Base-by-base conservation (phyloP, 2,797 vertebrate species). In the Catamblyrhynchus diadema region DNA sequence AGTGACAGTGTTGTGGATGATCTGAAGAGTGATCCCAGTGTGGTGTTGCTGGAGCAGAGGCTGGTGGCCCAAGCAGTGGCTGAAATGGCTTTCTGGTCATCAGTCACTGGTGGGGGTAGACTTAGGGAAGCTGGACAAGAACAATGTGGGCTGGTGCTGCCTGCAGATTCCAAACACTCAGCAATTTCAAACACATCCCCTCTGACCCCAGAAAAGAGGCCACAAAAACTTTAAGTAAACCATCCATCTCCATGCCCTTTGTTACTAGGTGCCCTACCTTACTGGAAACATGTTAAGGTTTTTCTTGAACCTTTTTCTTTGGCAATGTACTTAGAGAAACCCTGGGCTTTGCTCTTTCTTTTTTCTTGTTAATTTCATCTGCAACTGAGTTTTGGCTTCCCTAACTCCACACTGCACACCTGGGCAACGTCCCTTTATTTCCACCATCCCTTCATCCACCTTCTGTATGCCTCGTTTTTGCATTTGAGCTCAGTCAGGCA, bases 31-130 rank as follows among this genome's bases (percentile, higher is more conserved):
- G 5, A 35, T 12, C 10, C 30, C 8, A 14, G 12, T 27, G 8
- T 12, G 33, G 21, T 15, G 2, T 6, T 39, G 10, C 20, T 37
- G 8, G 5, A 44, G 14, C 5, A 50, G 28, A 11, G 13, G 19
- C 28, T 53, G 33, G 13, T 25, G 37, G 27, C 21, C 17, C 23
- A 86, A 16, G 12, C 6, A 10, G 15, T 3, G 14, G 5, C 14
- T 88, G 48, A 78, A 65, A 32, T 41, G 24, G 7, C 3, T 33
- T 66, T 20, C 33, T 64, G 28, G 13, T 11, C 9, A 9, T 19
- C 56, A 13, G 8, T 17, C 14, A 51, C 2, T 2, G 3, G 3
- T 25, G 0, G 1, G 4, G 6, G 2, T 7, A 77, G 9, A 23
- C 20, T 42, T 30, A 13, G 14, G 4, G 10, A 3, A 2, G 1